Conservation (phyloP, 1,140 invertebrate species). For the Danaus plexippus region DNA sequence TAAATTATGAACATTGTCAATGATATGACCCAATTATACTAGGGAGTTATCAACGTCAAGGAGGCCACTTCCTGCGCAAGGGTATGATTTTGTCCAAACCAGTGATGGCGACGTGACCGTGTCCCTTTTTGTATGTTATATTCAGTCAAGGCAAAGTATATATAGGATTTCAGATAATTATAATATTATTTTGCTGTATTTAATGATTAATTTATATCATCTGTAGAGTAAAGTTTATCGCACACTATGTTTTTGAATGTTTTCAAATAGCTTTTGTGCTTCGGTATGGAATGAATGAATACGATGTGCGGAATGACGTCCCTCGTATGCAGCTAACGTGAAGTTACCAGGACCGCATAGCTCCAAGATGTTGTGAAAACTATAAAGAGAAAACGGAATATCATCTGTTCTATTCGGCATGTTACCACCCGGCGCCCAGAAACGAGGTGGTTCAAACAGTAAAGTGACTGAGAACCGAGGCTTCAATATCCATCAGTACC, state of each 20-base stretch:
- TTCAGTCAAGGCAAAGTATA: too few relatives aligned
- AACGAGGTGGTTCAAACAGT: not conserved
- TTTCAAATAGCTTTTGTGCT: not conserved
- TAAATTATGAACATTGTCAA: slow-evolving; percentile 41
- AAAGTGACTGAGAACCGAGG: too few relatives aligned
- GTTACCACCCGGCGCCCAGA: slow-evolving; percentile 2
- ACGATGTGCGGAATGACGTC: slow-evolving; percentile 32
- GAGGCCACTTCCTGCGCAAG: slow-evolving; percentile 27
- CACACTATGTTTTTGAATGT: too few relatives aligned
- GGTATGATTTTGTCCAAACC: slow-evolving; percentile 3
- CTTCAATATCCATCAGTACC: slow-evolving; percentile 5
- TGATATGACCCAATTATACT: slow-evolving; percentile 55
- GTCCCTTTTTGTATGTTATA: too few relatives aligned
- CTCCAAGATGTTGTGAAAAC: slow-evolving; percentile 1
- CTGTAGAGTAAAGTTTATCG: too few relatives aligned
- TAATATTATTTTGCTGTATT: too few relatives aligned
- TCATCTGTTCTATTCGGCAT: slow-evolving; percentile 5
- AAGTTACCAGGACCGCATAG: slow-evolving; percentile 39
- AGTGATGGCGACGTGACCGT: too few relatives aligned
- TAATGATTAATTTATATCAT: too few relatives aligned
- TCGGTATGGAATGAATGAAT: slow-evolving; percentile 21
- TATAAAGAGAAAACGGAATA: not conserved
- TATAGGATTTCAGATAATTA: too few relatives aligned
- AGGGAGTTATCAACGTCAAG: slow-evolving; percentile 44
- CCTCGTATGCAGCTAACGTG: slow-evolving; percentile 42